These are phyloP conservation scores for Dendropsophus ebraccatus DNA, from an alignment of 2,113 vertebrate species.

Conservation along the genomic window DNA sequence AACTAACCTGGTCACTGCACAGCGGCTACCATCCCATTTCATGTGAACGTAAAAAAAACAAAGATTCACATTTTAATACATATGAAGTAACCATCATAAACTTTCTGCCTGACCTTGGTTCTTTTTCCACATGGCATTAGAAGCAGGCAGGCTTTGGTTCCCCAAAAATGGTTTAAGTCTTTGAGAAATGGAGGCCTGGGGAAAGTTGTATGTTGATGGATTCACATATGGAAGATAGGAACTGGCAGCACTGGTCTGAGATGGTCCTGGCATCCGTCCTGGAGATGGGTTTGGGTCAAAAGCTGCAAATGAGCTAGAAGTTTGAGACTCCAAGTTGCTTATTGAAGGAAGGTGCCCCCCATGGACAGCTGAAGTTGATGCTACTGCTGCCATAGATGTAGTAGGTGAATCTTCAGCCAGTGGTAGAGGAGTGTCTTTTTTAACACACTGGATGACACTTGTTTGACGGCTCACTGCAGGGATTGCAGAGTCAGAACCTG, in stretches of 20 bases:
- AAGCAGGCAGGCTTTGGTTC: slow-evolving; percentile 70
- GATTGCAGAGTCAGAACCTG: slow-evolving; percentile 1
- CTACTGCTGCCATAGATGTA: not conserved
- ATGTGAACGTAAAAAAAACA: not conserved
- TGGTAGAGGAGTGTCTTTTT: slow-evolving; percentile 57
- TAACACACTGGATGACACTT: slow-evolving; percentile 52
- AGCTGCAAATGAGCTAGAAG: slow-evolving; percentile 63
- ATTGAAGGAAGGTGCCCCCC: slow-evolving; percentile 58
- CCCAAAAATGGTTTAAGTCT: slow-evolving; percentile 69
- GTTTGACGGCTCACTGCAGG: slow-evolving; percentile 54
- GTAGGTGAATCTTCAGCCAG: slow-evolving; percentile 52
- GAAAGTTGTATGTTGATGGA: slow-evolving; percentile 65
- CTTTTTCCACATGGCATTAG: slow-evolving; percentile 86
- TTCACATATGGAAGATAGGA: slow-evolving; percentile 69
- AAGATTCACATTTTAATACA: not conserved
- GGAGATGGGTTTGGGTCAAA: slow-evolving; percentile 66
- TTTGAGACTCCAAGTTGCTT: slow-evolving; percentile 53
- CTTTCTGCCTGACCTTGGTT: slow-evolving; percentile 80
- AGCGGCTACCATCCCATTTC: not conserved
- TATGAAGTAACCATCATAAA: not conserved
- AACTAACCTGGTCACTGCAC: not conserved
- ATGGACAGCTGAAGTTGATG: slow-evolving; percentile 27
- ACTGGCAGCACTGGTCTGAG: slow-evolving; percentile 60
- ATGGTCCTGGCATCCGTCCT: slow-evolving; percentile 62
- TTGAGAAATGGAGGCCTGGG: slow-evolving; percentile 66